Conservation (phyloP, 2,888 invertebrate genomes). For the Cantharis flavilabris region DNA sequence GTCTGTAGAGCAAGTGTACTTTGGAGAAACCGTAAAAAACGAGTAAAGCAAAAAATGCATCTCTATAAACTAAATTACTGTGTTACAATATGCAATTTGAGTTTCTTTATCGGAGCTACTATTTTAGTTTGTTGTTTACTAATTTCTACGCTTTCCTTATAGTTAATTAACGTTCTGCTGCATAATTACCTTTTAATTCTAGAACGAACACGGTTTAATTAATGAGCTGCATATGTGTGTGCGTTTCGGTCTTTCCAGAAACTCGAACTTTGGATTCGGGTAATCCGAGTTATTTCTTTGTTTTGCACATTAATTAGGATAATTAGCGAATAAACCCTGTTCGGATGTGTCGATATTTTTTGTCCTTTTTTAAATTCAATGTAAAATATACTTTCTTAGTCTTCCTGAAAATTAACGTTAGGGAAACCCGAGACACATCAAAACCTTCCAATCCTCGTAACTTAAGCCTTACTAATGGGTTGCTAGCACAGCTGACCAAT, state of each 20-base stretch:
- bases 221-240: neutral
- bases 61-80: neutral
- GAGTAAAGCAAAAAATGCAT: neutral
- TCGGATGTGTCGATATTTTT: neutral
- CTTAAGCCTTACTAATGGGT: neutral
- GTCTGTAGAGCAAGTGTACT: neutral
- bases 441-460: neutral
- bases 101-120: neutral
- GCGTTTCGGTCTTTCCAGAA: neutral
- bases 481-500: neutral
- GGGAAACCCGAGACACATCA: neutral
- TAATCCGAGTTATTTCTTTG: neutral
- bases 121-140: neutral
- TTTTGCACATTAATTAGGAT: neutral
- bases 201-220: neutral
- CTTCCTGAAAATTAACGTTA: neutral
- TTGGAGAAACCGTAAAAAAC: neutral
- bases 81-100: neutral
- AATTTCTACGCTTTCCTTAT: neutral
- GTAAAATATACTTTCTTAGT: neutral
- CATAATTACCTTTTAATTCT: neutral
- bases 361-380: neutral
- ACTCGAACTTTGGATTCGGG: neutral
- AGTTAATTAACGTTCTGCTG: neutral
- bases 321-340: neutral